Percentiles rank a stretch among this genome's conserved stretches.
phyloP scores from a whole-genome alignment of 2,113 vertebrate genomes.

The Orthonyx spaldingii region DNA sequence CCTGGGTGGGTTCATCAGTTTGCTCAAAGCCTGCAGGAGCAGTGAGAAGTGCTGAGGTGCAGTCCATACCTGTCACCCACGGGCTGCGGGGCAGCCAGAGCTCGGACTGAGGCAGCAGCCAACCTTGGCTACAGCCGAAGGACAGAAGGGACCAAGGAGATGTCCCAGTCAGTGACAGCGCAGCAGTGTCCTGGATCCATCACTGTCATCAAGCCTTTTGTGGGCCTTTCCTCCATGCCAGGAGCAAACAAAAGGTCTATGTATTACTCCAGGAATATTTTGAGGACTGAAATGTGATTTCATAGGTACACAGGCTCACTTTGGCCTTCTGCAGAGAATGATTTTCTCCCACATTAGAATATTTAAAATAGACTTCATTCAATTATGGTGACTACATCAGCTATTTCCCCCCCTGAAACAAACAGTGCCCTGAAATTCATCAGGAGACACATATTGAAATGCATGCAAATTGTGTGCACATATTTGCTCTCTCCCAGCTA shows the following conservation, averaged over 20 bases:
- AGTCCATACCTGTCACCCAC: accelerated
- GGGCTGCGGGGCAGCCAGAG: not conserved
- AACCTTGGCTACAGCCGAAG: not conserved
- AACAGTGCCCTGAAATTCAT: slow-evolving; percentile 2
- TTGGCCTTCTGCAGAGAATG: not conserved
- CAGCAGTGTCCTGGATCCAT: not conserved
- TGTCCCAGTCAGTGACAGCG: not conserved
- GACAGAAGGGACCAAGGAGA: not conserved
- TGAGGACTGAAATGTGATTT: not conserved
- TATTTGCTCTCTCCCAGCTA: not conserved
- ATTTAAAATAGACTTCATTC: not conserved
- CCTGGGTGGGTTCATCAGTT: not conserved
- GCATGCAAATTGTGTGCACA: slow-evolving; percentile 39
- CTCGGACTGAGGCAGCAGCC: not conserved
- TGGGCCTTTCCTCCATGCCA: not conserved
- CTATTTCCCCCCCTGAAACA: not conserved
- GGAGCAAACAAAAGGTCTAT: not conserved
- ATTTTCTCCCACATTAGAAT: not conserved
- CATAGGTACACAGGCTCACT: not conserved
- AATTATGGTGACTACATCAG: not conserved
- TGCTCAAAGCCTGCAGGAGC: not conserved
- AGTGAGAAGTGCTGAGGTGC: not conserved
- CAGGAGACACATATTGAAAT: not conserved
- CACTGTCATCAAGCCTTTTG: not conserved
- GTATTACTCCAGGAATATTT: not conserved